Conservation (phyloP, 2,888 invertebrate species). For the Linyphia triangularis region DNA sequence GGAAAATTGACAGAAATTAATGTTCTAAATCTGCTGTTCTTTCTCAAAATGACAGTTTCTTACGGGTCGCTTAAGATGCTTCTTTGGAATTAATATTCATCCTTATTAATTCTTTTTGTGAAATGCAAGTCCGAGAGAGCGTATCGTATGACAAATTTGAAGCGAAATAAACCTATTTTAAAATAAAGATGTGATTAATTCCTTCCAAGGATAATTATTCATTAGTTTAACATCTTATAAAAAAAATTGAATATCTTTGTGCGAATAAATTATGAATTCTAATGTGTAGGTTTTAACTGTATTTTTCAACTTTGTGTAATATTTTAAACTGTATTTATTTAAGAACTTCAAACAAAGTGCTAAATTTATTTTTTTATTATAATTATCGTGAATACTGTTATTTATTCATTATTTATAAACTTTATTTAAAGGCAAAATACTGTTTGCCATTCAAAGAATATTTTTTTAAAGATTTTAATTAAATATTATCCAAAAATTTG, state of each 20-base stretch:
- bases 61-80: not conserved
- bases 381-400: too few species aligned
- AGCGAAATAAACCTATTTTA: not conserved
- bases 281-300: too few species aligned
- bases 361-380: too few species aligned
- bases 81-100: not conserved
- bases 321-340: too few species aligned
- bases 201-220: not conserved
- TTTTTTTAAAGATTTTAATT: too few species aligned
- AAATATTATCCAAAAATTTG: too few species aligned
- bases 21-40: slow-evolving; percentile 1
- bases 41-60: not conserved
- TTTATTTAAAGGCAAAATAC: too few species aligned
- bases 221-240: not conserved
- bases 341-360: too few species aligned
- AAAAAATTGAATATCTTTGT: not conserved
- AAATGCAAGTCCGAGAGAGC: not conserved
- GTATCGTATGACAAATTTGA: not conserved
- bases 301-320: too few species aligned
- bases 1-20: slow-evolving; percentile 16
- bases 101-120: not conserved
- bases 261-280: too few species aligned
- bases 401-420: too few species aligned
- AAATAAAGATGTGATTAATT: slow-evolving; percentile 20
- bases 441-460: too few species aligned